Percentiles rank a stretch among this genome's conserved stretches.
phyloP scores from a whole-genome alignment of 1,140 invertebrate species.

The Drosophila nikananu region DNA sequence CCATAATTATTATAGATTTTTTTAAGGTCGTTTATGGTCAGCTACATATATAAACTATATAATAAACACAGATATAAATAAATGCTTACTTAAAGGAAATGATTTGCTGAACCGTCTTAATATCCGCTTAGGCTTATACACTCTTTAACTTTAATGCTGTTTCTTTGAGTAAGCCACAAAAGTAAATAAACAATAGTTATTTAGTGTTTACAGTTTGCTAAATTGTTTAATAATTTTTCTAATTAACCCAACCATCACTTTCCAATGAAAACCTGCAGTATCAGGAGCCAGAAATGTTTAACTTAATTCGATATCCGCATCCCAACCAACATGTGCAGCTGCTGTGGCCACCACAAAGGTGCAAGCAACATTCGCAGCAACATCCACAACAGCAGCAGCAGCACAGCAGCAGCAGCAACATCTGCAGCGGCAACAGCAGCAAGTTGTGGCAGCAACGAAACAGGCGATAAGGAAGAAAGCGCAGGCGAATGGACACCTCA shows the following conservation, averaged over 20 bases:
- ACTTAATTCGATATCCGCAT: constrained; percentile 28
- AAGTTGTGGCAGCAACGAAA: constrained; percentile 64
- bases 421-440: constrained; percentile 48
- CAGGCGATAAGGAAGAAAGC: constrained; percentile 81
- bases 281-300: constrained; percentile 23
- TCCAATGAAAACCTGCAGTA: constrained; percentile 18
- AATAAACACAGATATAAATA: no score
- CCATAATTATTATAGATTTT: background rate
- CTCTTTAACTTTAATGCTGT: background rate
- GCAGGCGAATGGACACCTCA: constrained; percentile 53
- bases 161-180: background rate
- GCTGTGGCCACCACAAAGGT: constrained; percentile 15
- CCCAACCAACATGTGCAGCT: constrained; percentile 31
- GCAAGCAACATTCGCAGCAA: constrained; percentile 36
- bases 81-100: background rate
- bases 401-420: constrained; percentile 50
- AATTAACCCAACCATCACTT: background rate
- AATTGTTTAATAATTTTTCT: background rate
- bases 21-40: no score
- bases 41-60: background rate
- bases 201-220: background rate
- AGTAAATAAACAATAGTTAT: background rate
- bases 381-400: constrained; percentile 41
- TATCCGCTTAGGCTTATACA: background rate
- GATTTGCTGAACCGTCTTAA: background rate